Conservation (phyloP, 2,888 invertebrate genomes). For the Limenitis camilla region DNA sequence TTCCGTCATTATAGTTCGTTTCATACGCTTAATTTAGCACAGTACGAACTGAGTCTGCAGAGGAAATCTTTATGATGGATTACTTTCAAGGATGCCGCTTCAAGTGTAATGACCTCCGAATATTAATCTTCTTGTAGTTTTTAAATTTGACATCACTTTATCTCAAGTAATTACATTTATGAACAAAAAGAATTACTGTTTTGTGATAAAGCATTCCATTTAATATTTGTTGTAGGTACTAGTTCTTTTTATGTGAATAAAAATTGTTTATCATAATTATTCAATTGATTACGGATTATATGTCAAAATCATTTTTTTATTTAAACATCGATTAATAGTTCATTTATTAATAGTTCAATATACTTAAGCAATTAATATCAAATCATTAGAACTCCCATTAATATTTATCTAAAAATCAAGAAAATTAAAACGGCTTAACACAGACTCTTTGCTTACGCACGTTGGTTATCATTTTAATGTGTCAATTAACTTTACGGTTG, state of each 20-base stretch:
- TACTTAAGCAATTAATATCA: too few species aligned
- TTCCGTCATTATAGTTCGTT: constrained; percentile 23
- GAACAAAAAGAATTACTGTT: too few species aligned
- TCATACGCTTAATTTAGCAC: constrained; percentile 27
- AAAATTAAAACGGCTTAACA: too few species aligned
- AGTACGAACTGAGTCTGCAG: constrained; percentile 11
- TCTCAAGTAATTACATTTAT: neutral
- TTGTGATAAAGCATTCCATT: too few species aligned
- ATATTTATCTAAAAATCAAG: too few species aligned
- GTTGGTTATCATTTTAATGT: neutral
- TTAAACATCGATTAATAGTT: too few species aligned
- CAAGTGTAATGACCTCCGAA: constrained; percentile 28
- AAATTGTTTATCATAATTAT: too few species aligned
- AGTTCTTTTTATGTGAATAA: neutral
- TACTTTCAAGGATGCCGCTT: constrained; percentile 25
- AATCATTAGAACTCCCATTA: too few species aligned
- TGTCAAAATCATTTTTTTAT: too few species aligned
- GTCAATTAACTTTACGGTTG: neutral
- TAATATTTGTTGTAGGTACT: neutral
- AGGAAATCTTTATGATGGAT: constrained; percentile 32
- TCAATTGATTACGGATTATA: too few species aligned
- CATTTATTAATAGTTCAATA: too few species aligned
- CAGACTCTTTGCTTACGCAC: too few species aligned
- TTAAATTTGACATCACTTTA: neutral
- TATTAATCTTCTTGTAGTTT: constrained; percentile 25